Evolutionary conservation across 30 jellyfish, hydroid and myxozoan species (phyloP).

Genomic region (Cassiopea andromeda): DNA sequence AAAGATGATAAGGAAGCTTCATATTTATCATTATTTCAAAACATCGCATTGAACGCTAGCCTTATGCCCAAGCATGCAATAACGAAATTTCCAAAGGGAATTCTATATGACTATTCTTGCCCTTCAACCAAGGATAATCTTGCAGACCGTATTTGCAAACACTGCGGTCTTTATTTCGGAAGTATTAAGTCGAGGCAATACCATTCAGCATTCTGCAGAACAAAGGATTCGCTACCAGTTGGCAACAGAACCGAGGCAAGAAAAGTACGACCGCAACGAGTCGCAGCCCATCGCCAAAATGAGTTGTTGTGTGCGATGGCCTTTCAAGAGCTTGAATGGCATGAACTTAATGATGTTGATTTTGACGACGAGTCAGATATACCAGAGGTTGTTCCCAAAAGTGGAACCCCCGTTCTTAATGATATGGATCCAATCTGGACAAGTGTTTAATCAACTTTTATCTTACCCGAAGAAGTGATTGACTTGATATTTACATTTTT

Average conservation of each 20-base stretch:
- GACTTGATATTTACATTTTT: slow-evolving; percentile 29
- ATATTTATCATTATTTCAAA: slow-evolving; percentile 54
- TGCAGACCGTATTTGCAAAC: slow-evolving; percentile 55
- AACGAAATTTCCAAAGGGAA: neutral
- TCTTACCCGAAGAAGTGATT: slow-evolving; percentile 37
- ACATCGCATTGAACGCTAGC: slow-evolving; percentile 50
- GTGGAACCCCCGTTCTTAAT: slow-evolving; percentile 33
- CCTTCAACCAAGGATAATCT: neutral
- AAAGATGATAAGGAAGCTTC: slow-evolving; percentile 63
- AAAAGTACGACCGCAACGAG: slow-evolving; percentile 51
- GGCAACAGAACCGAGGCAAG: slow-evolving; percentile 39
- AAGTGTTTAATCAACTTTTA: slow-evolving; percentile 33
- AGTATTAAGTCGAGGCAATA: slow-evolving; percentile 58
- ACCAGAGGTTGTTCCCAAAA: slow-evolving; percentile 53
- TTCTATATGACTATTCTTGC: no score
- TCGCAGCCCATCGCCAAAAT: slow-evolving; percentile 72
- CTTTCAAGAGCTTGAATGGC: slow-evolving; percentile 66
- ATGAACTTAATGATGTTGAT: slow-evolving; percentile 55
- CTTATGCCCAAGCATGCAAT: slow-evolving; percentile 21
- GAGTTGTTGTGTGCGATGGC: slow-evolving; percentile 75
- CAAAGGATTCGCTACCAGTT: slow-evolving; percentile 57
- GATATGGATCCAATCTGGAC: slow-evolving; percentile 54
- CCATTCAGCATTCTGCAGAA: slow-evolving; percentile 64
- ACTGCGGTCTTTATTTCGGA: slow-evolving; percentile 68
- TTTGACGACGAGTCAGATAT: slow-evolving; percentile 69